phyloP scores from a whole-genome alignment of 2,888 invertebrate species.

The Cacoxenus indagator region DNA sequence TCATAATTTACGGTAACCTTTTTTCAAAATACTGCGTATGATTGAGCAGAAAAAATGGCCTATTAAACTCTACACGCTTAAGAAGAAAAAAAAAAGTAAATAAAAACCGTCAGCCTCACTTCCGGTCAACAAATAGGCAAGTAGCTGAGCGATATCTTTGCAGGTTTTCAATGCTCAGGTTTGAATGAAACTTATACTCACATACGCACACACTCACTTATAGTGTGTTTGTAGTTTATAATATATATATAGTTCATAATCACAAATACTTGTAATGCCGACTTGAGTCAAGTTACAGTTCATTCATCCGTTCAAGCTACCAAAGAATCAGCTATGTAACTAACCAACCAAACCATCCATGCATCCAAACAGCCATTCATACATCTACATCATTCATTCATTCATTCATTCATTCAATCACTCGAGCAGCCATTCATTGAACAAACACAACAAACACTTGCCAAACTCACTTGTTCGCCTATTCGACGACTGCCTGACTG shows the following conservation, averaged over 20 bases:
- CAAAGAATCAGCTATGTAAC: background rate
- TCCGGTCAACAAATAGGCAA: slow-evolving; percentile 64
- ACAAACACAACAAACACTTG: slow-evolving; percentile 20
- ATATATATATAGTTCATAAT: background rate
- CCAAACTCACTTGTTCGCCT: slow-evolving; percentile 26
- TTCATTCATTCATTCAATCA: slow-evolving; percentile 38
- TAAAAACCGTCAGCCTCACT: slow-evolving; percentile 63
- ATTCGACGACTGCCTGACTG: background rate
- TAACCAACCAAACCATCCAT: background rate
- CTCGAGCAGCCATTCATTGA: background rate
- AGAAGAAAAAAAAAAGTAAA: slow-evolving; percentile 16
- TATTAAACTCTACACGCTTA: too few species aligned
- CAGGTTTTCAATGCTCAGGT: too few species aligned
- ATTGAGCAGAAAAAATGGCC: too few species aligned
- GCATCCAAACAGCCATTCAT: slow-evolving; percentile 28
- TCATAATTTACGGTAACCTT: too few species aligned
- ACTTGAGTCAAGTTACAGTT: slow-evolving; percentile 63
- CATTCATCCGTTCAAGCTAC: slow-evolving; percentile 43
- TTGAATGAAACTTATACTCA: too few species aligned
- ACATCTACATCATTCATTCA: slow-evolving; percentile 44
- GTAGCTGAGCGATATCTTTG: too few species aligned
- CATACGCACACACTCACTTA: too few species aligned
- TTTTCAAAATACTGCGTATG: too few species aligned
- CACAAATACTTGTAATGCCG: slow-evolving; percentile 38
- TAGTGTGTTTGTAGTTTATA: too few species aligned